Evolutionary conservation across 2,797 vertebrate genomes (phyloP), one percentile per base, ranked within the genome.

Genomic region (Spinus pinus): DNA sequence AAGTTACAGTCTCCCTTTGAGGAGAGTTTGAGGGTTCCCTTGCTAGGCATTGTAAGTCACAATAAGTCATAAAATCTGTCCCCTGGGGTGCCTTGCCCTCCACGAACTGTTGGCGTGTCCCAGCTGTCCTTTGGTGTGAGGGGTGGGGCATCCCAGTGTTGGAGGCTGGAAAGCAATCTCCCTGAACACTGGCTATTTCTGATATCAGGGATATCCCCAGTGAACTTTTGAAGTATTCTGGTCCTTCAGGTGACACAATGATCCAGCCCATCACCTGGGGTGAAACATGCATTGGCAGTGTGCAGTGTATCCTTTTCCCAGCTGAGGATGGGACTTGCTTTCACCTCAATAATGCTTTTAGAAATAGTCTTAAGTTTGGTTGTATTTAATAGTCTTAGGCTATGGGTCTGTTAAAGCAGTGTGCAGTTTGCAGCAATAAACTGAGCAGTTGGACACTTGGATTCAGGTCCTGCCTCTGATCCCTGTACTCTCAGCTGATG

Each of bases 21-120:
- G 75, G 33, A 39, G 39, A 64, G 18, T 71, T 75, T 80, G 64
- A 71, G 35, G 15, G 3, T 20, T 39, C 17, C 17, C 24, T 92
- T 67, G 46, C 39, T 54, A 47, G 57, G 11, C 25, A 14, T 10
- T 81, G 41, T 65, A 50, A 64, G 5, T 71, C 46, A 41, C 39
- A 42, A 0, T 28, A 1, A 0, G 35, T 39, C 0, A 1, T 14
- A 64, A 50, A 30, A 53, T 71, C 20, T 84, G 35, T 53, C 12
- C 7, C 39, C 18, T 46, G 9, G 8, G 14, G 21, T 75, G 15
- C 47, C 12, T 39, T 84, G 28, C n/a, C 46, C 35, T 80, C 23
- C 31, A 4, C 0, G 0, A 79, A 30, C 47, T 54, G 13, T 21
- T 73, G 31, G 28, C 7, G 1, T 37, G 12, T 57, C 49, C 66